Conservation (phyloP, 1,140 invertebrate genomes). For the Drosophila fuyamai region DNA sequence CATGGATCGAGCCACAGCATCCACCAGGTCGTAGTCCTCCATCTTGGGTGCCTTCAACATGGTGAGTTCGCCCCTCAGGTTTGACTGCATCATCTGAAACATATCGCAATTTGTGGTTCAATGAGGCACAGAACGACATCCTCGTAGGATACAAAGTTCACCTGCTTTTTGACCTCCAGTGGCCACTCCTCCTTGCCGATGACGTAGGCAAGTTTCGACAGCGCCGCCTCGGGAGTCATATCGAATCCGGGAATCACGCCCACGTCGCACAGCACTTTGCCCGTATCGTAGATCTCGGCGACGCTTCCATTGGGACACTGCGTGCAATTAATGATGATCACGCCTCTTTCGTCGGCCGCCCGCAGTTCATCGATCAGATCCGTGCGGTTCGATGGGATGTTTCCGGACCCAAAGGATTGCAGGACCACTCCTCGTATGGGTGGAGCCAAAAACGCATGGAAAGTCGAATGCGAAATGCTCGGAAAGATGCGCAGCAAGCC, state of each 20-base stretch:
- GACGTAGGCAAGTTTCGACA: slow-evolving; percentile 96
- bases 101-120: slow-evolving; percentile 4
- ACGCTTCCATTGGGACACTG: slow-evolving; percentile 94
- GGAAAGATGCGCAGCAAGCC: slow-evolving; percentile 95
- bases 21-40: slow-evolving; percentile 86
- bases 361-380: slow-evolving; percentile 92
- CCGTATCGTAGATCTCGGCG: slow-evolving; percentile 92
- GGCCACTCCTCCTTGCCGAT: slow-evolving; percentile 93
- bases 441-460: slow-evolving; percentile 92
- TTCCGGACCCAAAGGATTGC: slow-evolving; percentile 97
- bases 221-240: slow-evolving; percentile 97
- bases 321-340: slow-evolving; percentile 97
- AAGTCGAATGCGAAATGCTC: slow-evolving; percentile 92
- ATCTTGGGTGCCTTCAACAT: slow-evolving; percentile 82
- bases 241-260: slow-evolving; percentile 96
- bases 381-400: slow-evolving; percentile 93
- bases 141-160: neutral
- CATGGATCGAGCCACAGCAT: slow-evolving; percentile 88
- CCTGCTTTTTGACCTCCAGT: slow-evolving; percentile 89
- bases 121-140: no score
- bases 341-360: slow-evolving; percentile 90
- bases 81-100: slow-evolving; percentile 90
- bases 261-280: slow-evolving; percentile 86
- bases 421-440: slow-evolving; percentile 95
- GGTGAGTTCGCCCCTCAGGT: slow-evolving; percentile 88